Percentiles rank a stretch among this genome's conserved stretches.
phyloP scores from a whole-genome alignment of 2,113 vertebrate species.

The Euleptes europaea region DNA sequence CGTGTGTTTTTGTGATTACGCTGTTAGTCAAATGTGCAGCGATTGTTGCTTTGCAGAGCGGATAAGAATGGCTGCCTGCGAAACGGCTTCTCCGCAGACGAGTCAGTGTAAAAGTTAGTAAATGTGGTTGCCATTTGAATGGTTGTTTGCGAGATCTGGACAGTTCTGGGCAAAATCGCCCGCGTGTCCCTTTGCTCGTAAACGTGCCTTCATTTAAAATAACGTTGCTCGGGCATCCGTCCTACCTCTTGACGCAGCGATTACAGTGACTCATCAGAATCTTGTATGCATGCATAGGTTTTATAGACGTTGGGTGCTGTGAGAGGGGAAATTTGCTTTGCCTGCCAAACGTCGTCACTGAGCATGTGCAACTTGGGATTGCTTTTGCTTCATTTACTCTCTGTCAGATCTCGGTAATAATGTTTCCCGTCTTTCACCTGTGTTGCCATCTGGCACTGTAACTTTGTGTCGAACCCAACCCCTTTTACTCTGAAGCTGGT shows the following conservation, averaged over 20 bases:
- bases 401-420: conserved; percentile 11
- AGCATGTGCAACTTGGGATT: not conserved
- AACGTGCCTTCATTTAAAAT: conserved; percentile 15
- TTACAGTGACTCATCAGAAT: conserved; percentile 17
- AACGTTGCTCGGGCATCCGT: not conserved
- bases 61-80: not conserved
- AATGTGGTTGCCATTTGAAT: not conserved
- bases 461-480: not conserved
- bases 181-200: not conserved
- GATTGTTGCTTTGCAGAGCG: conserved; percentile 3
- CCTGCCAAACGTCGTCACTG: not conserved
- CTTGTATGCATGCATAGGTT: not conserved
- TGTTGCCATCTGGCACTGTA: not conserved
- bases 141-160: conserved; percentile 3
- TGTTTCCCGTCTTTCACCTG: not conserved
- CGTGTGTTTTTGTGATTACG: conserved; percentile 8
- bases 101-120: conserved; percentile 9
- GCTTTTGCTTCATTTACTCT: conserved; percentile 12
- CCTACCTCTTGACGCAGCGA: not conserved
- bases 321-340: not conserved
- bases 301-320: too few relatives aligned
- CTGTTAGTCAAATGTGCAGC: conserved; percentile 12
- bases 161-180: not conserved
- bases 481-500: not conserved
- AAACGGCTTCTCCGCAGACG: not conserved